These are phyloP conservation scores for Aspidoscelis tigris DNA, from an alignment of 2,113 vertebrate genomes.

Conservation along the genomic window DNA sequence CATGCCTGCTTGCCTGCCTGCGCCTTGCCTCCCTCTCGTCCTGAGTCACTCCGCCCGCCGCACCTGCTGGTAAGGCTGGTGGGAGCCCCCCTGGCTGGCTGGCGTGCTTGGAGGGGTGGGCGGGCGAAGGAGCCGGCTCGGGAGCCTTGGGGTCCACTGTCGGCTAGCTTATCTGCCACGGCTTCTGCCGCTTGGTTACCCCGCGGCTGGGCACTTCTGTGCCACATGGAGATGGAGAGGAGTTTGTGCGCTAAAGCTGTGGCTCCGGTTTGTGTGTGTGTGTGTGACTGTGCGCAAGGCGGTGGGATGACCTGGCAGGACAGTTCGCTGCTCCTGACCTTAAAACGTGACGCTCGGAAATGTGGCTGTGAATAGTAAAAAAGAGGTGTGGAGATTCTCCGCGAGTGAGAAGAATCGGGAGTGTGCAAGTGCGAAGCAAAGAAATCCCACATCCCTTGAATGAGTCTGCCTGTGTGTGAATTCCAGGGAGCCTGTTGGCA, in stretches of 20 bases:
- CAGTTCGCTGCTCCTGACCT: neutral
- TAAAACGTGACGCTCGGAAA: neutral
- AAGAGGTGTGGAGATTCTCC: neutral
- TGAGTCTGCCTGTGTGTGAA: neutral
- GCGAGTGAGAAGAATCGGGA: neutral
- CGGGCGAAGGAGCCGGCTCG: no score
- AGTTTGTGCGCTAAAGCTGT: neutral
- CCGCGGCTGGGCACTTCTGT: neutral
- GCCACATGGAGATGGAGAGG: neutral
- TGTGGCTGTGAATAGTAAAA: neutral
- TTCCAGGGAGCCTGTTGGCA: neutral
- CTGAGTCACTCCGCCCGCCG: constrained; percentile 7
- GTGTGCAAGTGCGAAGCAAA: neutral
- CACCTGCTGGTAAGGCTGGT: neutral
- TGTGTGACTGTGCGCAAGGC: neutral
- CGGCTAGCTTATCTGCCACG: no score
- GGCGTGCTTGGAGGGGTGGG: neutral
- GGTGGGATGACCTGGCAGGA: neutral
- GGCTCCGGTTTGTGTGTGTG: no score
- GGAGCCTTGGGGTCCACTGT: no score
- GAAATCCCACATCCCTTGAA: neutral
- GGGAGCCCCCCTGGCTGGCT: neutral
- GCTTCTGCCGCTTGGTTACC: no score
- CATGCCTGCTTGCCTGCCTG: constrained; percentile 10
- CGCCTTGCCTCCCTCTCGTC: constrained; percentile 9